Percentiles rank a stretch among this genome's conserved stretches.
These are phyloP conservation scores for Trilocha varians DNA, from an alignment of 2,888 invertebrate species.

Conservation along the genomic window DNA sequence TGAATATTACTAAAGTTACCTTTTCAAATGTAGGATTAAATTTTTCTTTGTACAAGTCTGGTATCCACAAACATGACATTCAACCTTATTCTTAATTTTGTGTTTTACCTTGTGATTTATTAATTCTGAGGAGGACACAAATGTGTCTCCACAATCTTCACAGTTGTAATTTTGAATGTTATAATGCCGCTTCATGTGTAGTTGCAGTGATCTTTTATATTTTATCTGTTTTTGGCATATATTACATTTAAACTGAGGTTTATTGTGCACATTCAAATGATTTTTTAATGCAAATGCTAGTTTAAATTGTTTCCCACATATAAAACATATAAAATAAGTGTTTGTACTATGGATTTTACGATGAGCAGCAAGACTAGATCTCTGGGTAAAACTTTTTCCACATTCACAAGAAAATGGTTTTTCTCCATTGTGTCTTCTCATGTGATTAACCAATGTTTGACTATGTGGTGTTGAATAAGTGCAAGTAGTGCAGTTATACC, in stretches of 20 bases:
- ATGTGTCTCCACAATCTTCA: slow-evolving; percentile 61
- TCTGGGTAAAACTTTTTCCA: slow-evolving; percentile 59
- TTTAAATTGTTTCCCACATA: slow-evolving; percentile 67
- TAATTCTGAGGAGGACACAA: slow-evolving; percentile 60
- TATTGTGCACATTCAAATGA: slow-evolving; percentile 52
- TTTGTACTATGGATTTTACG: slow-evolving; percentile 50
- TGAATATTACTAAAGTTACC: too few species aligned
- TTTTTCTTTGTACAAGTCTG: slow-evolving; percentile 55
- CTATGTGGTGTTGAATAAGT: slow-evolving; percentile 57
- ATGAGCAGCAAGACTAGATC: slow-evolving; percentile 55
- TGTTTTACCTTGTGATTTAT: slow-evolving; percentile 58
- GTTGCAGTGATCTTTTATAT: slow-evolving; percentile 46
- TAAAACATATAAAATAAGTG: slow-evolving; percentile 50
- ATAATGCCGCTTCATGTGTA: slow-evolving; percentile 57
- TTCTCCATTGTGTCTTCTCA: slow-evolving; percentile 58
- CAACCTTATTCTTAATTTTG: slow-evolving; percentile 33
- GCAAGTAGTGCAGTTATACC: slow-evolving; percentile 58
- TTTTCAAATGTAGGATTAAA: slow-evolving; percentile 52
- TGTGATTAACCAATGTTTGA: slow-evolving; percentile 60
- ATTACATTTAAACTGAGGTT: slow-evolving; percentile 41
- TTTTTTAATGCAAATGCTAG: slow-evolving; percentile 56
- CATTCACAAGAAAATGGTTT: slow-evolving; percentile 59
- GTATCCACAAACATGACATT: slow-evolving; percentile 59
- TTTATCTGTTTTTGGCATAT: slow-evolving; percentile 58
- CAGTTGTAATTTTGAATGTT: slow-evolving; percentile 61